Base-by-base conservation (phyloP, 2,113 vertebrate species). In the Gavia stellata region DNA sequence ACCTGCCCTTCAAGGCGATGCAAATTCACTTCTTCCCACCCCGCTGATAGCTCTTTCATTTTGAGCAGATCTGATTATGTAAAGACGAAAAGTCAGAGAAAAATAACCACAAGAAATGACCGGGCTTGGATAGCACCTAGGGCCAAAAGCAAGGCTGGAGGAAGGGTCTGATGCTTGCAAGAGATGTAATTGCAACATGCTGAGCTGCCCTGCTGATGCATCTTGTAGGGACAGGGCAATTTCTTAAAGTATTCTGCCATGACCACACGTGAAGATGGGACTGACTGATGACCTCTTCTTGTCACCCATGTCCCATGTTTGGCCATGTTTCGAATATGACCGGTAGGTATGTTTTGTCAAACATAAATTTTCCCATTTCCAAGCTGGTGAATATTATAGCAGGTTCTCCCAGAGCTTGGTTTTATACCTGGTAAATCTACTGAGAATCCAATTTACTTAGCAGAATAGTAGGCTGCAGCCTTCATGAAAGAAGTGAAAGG, bases 241-340 rank as follows among this genome's bases (percentile, higher is more conserved):
- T 59, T 18, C 73, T 65, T 33, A 9, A 23, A 53, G 9, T 24
- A 33, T 23, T 38, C n/a, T 42, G n/a, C 75, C 38, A 7, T 7
- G 42, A 9, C 12, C 31, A 12, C 4, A 1, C 0, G 3, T 12
- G 33, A 26, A 8, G 49, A 13, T 10, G 33, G 52, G 18, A 29
- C 55, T 9, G 33, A 23, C 56, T 9, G 15, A 33, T 36, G 9
- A 13, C 34, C 73, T 74, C 61, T 13, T 31, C 34, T 14, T 31
- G 21, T 53, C 44, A 17, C 52, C 49, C 14, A 11, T 6, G 33
- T 42, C 49, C 25, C n/a, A 14, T 4, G 1, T 4, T 6, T 10
- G 36, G 15, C 28, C 33, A 8, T 2, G 10, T 14, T 36, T 28
- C 1, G 1, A 28, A 21, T 10, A 33, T 1, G 4, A 71, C 71